Base-by-base conservation (phyloP, 2,888 invertebrate species). In the Melieria omissa region DNA sequence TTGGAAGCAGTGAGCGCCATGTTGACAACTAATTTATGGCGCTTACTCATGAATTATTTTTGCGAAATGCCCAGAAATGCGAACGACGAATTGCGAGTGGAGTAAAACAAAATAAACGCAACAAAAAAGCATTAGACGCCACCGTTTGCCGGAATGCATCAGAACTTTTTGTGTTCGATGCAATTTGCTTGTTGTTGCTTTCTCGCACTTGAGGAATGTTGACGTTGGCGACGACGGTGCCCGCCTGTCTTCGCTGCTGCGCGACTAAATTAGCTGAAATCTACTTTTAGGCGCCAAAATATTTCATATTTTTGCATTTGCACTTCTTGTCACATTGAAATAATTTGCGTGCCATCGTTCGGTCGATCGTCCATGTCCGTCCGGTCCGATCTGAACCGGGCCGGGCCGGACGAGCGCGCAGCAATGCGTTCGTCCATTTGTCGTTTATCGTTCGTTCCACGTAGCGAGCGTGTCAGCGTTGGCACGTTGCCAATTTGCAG, bases 1-100 rank as follows among this genome's bases (percentile, higher is more conserved):
- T 29, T 29, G 29, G 29, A 29, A 29, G 29, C 29, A 75, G 74
- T 75, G 74, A 65, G 75, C 75, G 71, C 71, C 83, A 82, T 83
- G 84, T 84, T 84, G 84, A 84, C 84, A 84, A 84, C 83, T 84
- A 83, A 84, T 84, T 84, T 84, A 84, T 84, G 81, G 81, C 83
- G 81, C 83, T 83, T 83, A 83, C 84, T 84, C 85, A 84, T 83
- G 83, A 65, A 58, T 62, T 69, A 44, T 64, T 70, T 61, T 62
- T 41, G 58, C 41, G 2, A 7, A 47, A 29, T 29, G 12, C 41
- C 7, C 4, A 49, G 12, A n/a, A 63, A 49, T 49, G 29, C 41
- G 52, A 7, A 42, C 52, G 42, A 9, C 4, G 29, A 29, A 29
- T 29, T 29, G 29, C 29, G 29, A 29, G 29, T 29, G 29, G 29